Conservation (phyloP, 2,113 vertebrate genomes). For the Mustela nigripes region DNA sequence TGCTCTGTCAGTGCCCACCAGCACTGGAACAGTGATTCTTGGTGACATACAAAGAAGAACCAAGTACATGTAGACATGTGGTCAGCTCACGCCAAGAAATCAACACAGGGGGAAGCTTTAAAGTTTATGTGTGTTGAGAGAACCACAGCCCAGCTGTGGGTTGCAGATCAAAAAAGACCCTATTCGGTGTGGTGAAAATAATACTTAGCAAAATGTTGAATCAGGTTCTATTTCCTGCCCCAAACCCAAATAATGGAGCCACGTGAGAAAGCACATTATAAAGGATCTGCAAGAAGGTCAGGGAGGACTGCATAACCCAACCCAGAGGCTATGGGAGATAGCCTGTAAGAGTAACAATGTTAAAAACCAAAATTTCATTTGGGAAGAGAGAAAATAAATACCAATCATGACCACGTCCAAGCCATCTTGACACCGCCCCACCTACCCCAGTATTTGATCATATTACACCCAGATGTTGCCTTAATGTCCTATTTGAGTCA, state of each 20-base stretch:
- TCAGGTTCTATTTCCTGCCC: conserved; percentile 67
- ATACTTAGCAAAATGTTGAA: conserved; percentile 56
- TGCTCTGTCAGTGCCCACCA: not conserved
- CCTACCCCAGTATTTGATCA: not conserved
- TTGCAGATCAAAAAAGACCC: conserved; percentile 59
- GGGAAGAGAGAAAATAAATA: conserved; percentile 28
- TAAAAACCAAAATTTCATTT: not conserved
- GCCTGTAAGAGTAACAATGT: not conserved
- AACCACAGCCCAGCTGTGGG: conserved; percentile 60
- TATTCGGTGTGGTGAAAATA: conserved; percentile 57
- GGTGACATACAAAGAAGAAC: conserved; percentile 33
- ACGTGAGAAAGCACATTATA: not conserved
- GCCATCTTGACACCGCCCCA: not conserved
- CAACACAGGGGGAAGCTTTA: not conserved
- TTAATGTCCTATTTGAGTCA: not conserved
- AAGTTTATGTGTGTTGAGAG: conserved; percentile 5
- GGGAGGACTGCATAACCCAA: not conserved
- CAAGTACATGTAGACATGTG: not conserved
- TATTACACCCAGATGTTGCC: not conserved
- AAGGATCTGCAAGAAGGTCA: not conserved
- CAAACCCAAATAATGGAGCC: not conserved
- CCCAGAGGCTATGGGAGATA: not conserved
- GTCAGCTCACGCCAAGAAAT: conserved; percentile 58
- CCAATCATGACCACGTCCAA: not conserved
- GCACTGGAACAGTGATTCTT: conserved; percentile 35